These are phyloP conservation scores for Eupithecia dodoneata DNA, from an alignment of 2,888 invertebrate genomes.

Conservation along the genomic window DNA sequence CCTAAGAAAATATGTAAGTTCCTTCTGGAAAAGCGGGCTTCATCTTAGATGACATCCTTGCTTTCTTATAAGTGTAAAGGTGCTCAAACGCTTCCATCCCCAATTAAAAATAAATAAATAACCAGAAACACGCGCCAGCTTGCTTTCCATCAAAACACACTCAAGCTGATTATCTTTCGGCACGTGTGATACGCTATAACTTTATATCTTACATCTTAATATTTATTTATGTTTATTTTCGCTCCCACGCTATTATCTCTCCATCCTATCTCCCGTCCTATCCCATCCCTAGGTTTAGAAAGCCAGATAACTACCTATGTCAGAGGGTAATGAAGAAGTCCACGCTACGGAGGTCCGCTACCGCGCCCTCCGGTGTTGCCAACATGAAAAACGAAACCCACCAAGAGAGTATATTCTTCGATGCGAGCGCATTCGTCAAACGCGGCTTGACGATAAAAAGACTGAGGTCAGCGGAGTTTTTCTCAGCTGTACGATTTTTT, in stretches of 20 bases:
- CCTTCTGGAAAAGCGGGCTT: too few species aligned
- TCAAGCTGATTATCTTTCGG: slow-evolving; percentile 35
- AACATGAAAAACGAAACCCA: slow-evolving; percentile 68
- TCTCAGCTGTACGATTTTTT: slow-evolving; percentile 77
- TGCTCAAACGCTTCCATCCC: too few species aligned
- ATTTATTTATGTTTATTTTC: slow-evolving; percentile 43
- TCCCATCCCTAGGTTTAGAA: slow-evolving; percentile 77
- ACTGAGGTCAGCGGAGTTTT: slow-evolving; percentile 82
- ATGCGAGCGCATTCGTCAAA: slow-evolving; percentile 80
- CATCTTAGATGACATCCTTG: too few species aligned
- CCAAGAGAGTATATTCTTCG: slow-evolving; percentile 77
- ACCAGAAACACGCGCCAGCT: not conserved
- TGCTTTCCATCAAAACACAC: slow-evolving; percentile 15
- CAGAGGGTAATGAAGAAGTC: slow-evolving; percentile 68
- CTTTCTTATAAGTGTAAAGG: too few species aligned
- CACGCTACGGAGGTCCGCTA: slow-evolving; percentile 74
- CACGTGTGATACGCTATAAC: slow-evolving; percentile 59
- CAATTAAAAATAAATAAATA: not conserved
- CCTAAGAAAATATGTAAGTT: too few species aligned
- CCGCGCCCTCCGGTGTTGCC: slow-evolving; percentile 73
- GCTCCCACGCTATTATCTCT: slow-evolving; percentile 42
- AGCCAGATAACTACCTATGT: slow-evolving; percentile 81
- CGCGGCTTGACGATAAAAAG: slow-evolving; percentile 81
- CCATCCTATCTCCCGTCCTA: slow-evolving; percentile 58
- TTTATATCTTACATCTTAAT: slow-evolving; percentile 21